Evolutionary conservation across 1,140 invertebrate genomes (phyloP).

Genomic region (Sipha flava): DNA sequence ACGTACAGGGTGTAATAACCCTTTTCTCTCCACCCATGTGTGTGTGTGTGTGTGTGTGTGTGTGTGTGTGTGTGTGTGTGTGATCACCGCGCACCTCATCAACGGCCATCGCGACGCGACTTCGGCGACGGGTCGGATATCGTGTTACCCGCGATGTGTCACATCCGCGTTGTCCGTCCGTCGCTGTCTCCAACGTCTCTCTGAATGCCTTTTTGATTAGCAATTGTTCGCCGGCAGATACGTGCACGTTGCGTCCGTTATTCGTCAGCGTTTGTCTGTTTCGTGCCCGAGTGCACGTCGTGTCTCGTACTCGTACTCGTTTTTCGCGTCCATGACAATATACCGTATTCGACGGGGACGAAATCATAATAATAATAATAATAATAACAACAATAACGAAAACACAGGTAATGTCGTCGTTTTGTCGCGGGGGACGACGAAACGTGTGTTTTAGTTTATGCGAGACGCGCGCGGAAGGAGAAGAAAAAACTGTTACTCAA

Average conservation of each 20-base stretch:
- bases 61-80: neutral
- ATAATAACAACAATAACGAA: neutral
- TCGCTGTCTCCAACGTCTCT: neutral
- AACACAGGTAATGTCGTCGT: neutral
- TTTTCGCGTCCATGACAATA: too few species aligned
- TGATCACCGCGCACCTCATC: neutral
- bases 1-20: too few species aligned
- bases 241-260: conserved; percentile 17
- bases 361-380: neutral
- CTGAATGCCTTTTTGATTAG: conserved; percentile 29
- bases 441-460: too few species aligned
- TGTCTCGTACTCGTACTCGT: too few species aligned
- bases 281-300: too few species aligned
- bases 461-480: too few species aligned
- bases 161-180: neutral
- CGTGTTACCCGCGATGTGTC: neutral
- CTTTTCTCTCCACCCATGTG: neutral
- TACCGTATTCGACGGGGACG: neutral
- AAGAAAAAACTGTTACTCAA: neutral
- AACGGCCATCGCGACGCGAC: neutral
- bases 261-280: neutral
- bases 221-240: conserved; percentile 4
- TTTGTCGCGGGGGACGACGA: neutral
- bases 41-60: neutral
- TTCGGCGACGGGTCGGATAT: neutral